A percentile compares a stretch with the other conserved stretches of the same genome.
Evolutionary conservation across 2,888 invertebrate genomes (phyloP).

Genomic region (Plagiodera versicolora): DNA sequence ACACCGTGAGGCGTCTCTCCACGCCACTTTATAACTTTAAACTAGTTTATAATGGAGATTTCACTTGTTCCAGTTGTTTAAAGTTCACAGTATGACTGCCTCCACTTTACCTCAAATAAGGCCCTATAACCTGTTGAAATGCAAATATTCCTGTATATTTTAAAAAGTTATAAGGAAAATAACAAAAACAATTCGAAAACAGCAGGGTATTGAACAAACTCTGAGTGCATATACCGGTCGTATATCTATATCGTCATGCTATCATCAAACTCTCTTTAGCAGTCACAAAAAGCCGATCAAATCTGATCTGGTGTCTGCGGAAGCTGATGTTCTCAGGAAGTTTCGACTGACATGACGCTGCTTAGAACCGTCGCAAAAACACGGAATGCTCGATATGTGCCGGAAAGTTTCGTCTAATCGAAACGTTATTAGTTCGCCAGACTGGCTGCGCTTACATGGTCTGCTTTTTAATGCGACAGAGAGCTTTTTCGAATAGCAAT

Average conservation of each 20-base stretch:
- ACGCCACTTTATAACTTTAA: too few relatives aligned
- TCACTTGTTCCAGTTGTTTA: too few relatives aligned
- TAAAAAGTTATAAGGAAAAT: background rate
- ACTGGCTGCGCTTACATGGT: conserved; percentile 36
- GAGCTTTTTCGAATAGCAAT: conserved; percentile 38
- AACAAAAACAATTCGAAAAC: too few relatives aligned
- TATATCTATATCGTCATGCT: too few relatives aligned
- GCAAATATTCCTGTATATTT: too few relatives aligned
- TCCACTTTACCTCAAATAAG: too few relatives aligned
- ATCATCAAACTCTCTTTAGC: background rate
- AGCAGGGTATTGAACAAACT: too few relatives aligned
- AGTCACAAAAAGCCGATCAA: background rate
- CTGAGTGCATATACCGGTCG: too few relatives aligned
- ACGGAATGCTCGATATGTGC: conserved; percentile 29
- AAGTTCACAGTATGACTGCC: too few relatives aligned
- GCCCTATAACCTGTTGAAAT: too few relatives aligned
- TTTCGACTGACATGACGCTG: conserved; percentile 25
- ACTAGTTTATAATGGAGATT: too few relatives aligned
- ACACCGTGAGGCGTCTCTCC: too few relatives aligned
- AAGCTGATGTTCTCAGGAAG: conserved; percentile 1
- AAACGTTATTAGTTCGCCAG: conserved; percentile 43
- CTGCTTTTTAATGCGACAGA: conserved; percentile 40
- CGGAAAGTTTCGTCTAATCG: conserved; percentile 42
- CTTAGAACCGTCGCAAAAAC: conserved; percentile 33
- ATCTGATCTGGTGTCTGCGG: background rate